Base-by-base conservation (phyloP, 2,113 vertebrate genomes). In the Columba janthina region DNA sequence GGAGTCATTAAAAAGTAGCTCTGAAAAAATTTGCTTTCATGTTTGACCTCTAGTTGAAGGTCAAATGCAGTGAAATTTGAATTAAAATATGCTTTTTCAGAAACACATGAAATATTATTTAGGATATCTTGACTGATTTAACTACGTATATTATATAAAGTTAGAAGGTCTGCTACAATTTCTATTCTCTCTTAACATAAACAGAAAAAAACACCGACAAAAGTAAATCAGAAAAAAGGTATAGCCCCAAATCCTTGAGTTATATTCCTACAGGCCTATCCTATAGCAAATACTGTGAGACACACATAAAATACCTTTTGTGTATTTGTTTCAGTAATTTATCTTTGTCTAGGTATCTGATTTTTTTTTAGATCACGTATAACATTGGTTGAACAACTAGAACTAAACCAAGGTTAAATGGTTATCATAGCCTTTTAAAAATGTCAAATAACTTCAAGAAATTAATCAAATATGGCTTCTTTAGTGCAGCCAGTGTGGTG, bases 391-490 rank as follows among this genome's bases (percentile, higher is more conserved):
- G 57, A 94, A 82, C 51, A 89, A 93, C 61, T 75, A 97, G 88
- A 96, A 96, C 86, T 91, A 97, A 97, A 89, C 46, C 78, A 97
- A 97, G 90, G 90, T 96, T 97, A 97, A 97, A 96, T 64, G 65
- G 40, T 74, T 84, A 93, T 54, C 65, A 70, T 20, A 86, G 40
- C 12, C 66, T 96, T 96, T 85, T 64, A 54, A 8, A 67, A 74
- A 93, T 92, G 88, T 94, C 73, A 93, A 96, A 92, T 91, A 97
- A 95, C 88, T 96, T 91, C 88, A 96, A 96, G 87, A 76, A 97
- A 97, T 97, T 95, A 92, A 95, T 95, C 86, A 98, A 97, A 94
- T 93, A 95, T 81, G 92, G 88, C 80, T 97, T 95, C 83, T 96
- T 78, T 85, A 94, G 56, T 88, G 85, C 94, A 94, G 87, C 2